phyloP scores from a whole-genome alignment of 2,797 vertebrate species.

The Myoxocephalus aenaeus region DNA sequence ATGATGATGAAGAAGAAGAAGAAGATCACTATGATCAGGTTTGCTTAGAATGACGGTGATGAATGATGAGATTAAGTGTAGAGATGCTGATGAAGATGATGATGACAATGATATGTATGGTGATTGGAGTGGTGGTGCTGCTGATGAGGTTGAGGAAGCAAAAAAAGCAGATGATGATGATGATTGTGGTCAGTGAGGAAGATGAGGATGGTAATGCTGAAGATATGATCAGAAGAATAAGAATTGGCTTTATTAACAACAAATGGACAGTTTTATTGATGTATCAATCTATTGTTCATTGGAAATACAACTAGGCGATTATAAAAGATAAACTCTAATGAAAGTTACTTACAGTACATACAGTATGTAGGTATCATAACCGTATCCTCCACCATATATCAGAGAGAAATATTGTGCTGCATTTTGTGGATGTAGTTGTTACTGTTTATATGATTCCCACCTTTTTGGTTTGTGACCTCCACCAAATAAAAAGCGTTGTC shows the following conservation, averaged over 20 bases:
- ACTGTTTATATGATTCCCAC: no score
- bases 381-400: no score
- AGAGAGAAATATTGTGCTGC: not conserved
- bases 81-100: slow-evolving; percentile 26
- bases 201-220: slow-evolving; percentile 1
- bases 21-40: not conserved
- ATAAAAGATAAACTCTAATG: no score
- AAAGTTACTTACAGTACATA: not conserved
- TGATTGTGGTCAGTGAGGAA: slow-evolving; percentile 1
- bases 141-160: slow-evolving; percentile 17
- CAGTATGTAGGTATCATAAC: not conserved
- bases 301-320: not conserved
- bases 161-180: not conserved
- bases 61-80: slow-evolving; percentile 14
- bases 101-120: slow-evolving; percentile 24
- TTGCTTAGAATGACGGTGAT: slow-evolving; percentile 5
- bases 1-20: not conserved
- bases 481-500: not conserved
- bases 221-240: slow-evolving; percentile 1
- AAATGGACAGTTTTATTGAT: not conserved
- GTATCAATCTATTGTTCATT: not conserved
- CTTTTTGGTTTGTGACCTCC: not conserved
- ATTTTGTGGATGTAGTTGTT: no score
- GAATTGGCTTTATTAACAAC: not conserved
- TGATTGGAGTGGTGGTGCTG: not conserved